Evolutionary conservation across 2,888 invertebrate genomes (phyloP).

Genomic region (Sclerodermus sp.): DNA sequence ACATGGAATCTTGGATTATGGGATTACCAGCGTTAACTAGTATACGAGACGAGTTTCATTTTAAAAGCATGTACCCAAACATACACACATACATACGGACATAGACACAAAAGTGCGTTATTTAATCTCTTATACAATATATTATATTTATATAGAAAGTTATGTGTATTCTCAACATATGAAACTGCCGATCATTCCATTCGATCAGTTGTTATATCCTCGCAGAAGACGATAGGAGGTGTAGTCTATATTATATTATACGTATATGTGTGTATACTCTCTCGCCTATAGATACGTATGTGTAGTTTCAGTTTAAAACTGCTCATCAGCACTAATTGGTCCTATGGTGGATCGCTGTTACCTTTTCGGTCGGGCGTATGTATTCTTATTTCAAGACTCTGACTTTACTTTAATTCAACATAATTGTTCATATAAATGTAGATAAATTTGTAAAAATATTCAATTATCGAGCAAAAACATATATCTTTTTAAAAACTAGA

Average conservation of each 20-base stretch:
- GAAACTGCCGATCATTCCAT: conserved; percentile 17
- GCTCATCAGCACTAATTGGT: no score
- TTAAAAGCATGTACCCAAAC: background rate
- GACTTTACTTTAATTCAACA: no score
- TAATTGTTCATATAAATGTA: no score
- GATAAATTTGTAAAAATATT: no score
- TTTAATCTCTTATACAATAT: background rate
- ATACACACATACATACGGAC: no score
- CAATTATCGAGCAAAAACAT: no score
- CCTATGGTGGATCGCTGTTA: no score
- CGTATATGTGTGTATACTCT: conserved; percentile 2
- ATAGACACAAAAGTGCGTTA: no score
- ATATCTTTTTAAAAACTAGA: no score
- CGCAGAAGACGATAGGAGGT: conserved; percentile 7
- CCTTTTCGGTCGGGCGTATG: no score
- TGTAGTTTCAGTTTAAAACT: background rate
- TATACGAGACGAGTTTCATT: conserved; percentile 4
- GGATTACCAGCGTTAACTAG: conserved; percentile 9
- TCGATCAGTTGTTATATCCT: conserved; percentile 19
- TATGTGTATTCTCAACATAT: background rate
- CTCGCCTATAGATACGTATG: background rate
- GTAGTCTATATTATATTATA: conserved; percentile 7
- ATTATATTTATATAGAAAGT: background rate
- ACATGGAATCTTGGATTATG: background rate
- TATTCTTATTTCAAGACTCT: no score